Evolutionary conservation across 2,113 vertebrate species (phyloP), one percentile per base, ranked within the genome.

Genomic region (Podilymbus podiceps): DNA sequence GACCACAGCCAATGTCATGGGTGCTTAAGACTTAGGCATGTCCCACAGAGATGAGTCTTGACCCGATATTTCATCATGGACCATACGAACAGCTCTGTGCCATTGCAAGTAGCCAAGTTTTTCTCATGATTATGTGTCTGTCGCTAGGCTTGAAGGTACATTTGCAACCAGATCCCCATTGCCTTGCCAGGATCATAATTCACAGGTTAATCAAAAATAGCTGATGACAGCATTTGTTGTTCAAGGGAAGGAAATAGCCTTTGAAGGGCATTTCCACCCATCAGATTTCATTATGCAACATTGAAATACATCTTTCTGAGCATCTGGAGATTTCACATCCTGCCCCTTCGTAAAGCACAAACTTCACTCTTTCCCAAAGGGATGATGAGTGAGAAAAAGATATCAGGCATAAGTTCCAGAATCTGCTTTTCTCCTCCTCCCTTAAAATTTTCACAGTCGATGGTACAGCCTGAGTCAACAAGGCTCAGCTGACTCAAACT

Each of bases 171-270:
- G 63, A 91, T 23, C 21, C n/a, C 15, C 59, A 40, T 24, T 33
- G 44, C 75, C 59, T 64, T 87, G 73, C 63, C 52, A 71, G 59
- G 47, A 52, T 55, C 53, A 40, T 79, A 94, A 89, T 22, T 92
- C 69, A 88, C 7, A 25, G 40, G 53, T 49, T 95, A 72, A 85
- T 93, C 66, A 96, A 93, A 94, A 92, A 81, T 59, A 95, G 76
- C 33, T 81, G 56, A 71, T 66, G 72, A 79, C 19, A 93, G 58
- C 49, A 62, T 79, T 93, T 91, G 31, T 53, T 91, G 59, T 79
- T 82, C 42, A 52, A 76, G 66, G 64, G 62, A 89, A 91, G 91
- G 77, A 96, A 96, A 91, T 5, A 52, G 73, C 56, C 69, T 92
- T 87, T 74, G 81, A 91, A 96, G 77, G 81, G 53, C 33, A 56